Percentiles rank a stretch among this genome's conserved stretches.
These are phyloP conservation scores for Caenorhabditis sinica DNA, from an alignment of 2,888 invertebrate species.

Conservation along the genomic window DNA sequence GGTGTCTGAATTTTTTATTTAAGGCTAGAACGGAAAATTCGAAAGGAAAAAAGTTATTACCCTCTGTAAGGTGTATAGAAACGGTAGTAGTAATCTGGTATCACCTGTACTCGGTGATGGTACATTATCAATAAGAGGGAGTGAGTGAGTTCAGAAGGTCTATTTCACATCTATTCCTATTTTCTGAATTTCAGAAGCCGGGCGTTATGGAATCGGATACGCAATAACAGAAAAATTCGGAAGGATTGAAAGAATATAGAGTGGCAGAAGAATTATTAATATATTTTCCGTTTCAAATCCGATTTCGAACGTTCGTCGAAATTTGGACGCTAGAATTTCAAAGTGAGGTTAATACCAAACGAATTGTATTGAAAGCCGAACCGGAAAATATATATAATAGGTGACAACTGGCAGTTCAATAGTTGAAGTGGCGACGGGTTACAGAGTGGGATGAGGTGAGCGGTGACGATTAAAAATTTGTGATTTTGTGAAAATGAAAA, in stretches of 20 bases:
- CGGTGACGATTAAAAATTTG: conserved; percentile 41
- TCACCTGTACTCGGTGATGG: conserved; percentile 42
- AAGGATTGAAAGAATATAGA: conserved; percentile 5
- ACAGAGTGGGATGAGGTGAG: neutral
- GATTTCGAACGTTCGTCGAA: conserved; percentile 50
- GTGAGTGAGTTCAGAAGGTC: neutral
- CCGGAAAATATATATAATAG: conserved; percentile 57
- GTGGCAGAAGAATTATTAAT: conserved; percentile 52
- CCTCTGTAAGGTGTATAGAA: conserved; percentile 32
- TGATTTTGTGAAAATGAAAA: conserved; percentile 18
- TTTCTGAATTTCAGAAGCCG: neutral
- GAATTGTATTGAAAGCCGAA: conserved; percentile 50
- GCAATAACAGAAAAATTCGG: conserved; percentile 5
- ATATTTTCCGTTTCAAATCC: conserved; percentile 56
- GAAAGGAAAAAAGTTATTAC: conserved; percentile 33
- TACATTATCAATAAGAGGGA: conserved; percentile 28
- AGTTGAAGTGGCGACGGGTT: conserved; percentile 1
- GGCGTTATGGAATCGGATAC: neutral
- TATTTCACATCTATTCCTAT: neutral
- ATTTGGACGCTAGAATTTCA: conserved; percentile 37
- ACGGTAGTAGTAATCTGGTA: conserved; percentile 37
- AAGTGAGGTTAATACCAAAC: conserved; percentile 53
- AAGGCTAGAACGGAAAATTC: too few relatives aligned
- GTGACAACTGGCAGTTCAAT: conserved; percentile 40
- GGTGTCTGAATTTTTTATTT: conserved; percentile 37